Evolutionary conservation across 2,113 vertebrate genomes (phyloP).

Genomic region (human (Homo sapiens)): GRCh38 chr2:229145001-229145500

Average conservation of each 20-base stretch:
- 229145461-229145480: conserved; percentile 47
- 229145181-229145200: not conserved
- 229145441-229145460: conserved; percentile 43
- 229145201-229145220: not conserved
- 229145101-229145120: not conserved
- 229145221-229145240: not conserved
- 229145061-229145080: not conserved
- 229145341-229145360: conserved; percentile 24
- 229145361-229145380: conserved; percentile 18
- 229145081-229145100: not conserved
- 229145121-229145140: not conserved
- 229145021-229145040: not conserved
- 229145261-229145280: conserved; percentile 1
- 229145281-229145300: not conserved
- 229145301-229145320: not conserved
- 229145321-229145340: conserved; percentile 8
- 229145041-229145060: not conserved
- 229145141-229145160: no score
- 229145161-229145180: no score
- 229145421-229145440: conserved; percentile 56
- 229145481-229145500: conserved; percentile 31
- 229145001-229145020: not conserved
- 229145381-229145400: not conserved
- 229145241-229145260: not conserved
- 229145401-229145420: not conserved